These are phyloP conservation scores for Oenanthe melanoleuca DNA, from an alignment of 2,113 vertebrate species.

Conservation along the genomic window DNA sequence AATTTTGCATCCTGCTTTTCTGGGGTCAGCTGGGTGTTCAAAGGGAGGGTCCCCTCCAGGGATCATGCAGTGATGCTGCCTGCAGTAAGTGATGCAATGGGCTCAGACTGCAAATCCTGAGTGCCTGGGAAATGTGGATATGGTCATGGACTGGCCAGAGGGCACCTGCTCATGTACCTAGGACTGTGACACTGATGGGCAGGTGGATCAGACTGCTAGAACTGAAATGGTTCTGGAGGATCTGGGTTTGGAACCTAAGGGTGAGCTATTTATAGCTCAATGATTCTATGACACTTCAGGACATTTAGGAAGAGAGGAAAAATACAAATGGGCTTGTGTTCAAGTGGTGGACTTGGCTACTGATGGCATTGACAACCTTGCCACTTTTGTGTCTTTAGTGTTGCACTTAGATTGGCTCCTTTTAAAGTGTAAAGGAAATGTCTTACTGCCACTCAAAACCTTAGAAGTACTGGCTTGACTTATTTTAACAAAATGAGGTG, in stretches of 20 bases:
- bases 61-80: not conserved
- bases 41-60: not conserved
- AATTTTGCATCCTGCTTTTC: not conserved
- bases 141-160: not conserved
- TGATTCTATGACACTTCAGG: not conserved
- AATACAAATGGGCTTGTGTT: not conserved
- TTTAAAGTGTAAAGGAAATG: not conserved
- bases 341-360: not conserved
- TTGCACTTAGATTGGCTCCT: not conserved
- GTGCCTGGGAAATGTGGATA: not conserved
- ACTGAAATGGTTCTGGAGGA: not conserved
- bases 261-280: not conserved
- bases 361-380: not conserved
- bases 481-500: not conserved
- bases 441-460: not conserved
- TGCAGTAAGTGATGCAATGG: accelerated
- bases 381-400: not conserved
- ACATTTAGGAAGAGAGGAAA: not conserved
- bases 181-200: too few relatives aligned
- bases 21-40: not conserved
- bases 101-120: not conserved
- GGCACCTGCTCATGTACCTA: not conserved
- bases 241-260: not conserved
- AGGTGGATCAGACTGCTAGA: not conserved
- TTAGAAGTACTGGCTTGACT: not conserved